phyloP scores from a whole-genome alignment of 2,113 vertebrate species.

The Sterna hirundo region DNA sequence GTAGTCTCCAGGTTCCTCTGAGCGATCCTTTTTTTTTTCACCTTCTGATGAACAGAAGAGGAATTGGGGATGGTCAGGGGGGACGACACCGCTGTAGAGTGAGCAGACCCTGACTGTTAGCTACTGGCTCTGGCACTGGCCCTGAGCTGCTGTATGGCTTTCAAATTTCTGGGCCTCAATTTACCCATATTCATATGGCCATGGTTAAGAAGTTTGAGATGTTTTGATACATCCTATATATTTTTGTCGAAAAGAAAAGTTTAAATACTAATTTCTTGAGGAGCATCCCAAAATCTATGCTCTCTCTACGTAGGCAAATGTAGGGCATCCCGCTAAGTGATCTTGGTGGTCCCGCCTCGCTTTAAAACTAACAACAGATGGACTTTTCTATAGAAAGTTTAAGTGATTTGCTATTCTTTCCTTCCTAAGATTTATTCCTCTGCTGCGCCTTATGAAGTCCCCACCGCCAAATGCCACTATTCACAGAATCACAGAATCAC shows the following conservation, averaged over 20 bases:
- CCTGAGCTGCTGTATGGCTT: neutral
- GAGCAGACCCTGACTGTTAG: neutral
- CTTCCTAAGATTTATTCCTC: neutral
- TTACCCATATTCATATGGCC: neutral
- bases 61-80: accelerated
- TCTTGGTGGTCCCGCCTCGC: neutral
- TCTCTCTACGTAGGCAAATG: neutral
- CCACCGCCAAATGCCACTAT: accelerated
- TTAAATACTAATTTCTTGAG: neutral
- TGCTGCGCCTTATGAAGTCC: neutral
- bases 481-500: too few species aligned
- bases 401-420: neutral
- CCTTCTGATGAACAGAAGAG: neutral
- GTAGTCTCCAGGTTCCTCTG: neutral
- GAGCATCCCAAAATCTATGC: neutral
- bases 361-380: neutral
- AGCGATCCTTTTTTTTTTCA: neutral
- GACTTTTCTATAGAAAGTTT: neutral
- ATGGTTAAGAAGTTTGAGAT: neutral
- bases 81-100: accelerated
- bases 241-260: neutral
- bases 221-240: neutral
- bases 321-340: neutral
- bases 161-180: neutral
- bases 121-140: neutral